Evolutionary conservation across 1,140 invertebrate species (phyloP).

Genomic region (Nilaparvata lugens): DNA sequence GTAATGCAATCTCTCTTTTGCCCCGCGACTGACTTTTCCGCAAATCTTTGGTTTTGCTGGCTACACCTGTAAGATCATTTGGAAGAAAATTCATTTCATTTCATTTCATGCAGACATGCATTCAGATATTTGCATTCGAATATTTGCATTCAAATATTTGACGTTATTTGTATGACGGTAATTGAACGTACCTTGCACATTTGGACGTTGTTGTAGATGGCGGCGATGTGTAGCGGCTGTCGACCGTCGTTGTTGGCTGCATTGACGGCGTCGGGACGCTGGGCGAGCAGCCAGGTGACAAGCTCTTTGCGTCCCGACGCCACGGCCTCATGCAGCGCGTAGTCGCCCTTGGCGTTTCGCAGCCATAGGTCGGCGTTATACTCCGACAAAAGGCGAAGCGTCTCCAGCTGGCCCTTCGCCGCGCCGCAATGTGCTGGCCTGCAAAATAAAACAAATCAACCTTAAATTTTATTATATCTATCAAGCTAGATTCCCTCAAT

Average conservation of each 20-base stretch:
- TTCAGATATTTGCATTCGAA: no score
- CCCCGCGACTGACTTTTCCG: no score
- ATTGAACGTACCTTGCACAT: constrained; percentile 61
- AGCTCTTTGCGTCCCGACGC: constrained; percentile 80
- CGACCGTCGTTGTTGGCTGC: constrained; percentile 86
- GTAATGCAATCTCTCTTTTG: no score
- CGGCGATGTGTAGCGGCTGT: constrained; percentile 87
- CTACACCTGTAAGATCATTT: no score
- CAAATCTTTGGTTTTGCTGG: no score
- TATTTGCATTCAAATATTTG: no score
- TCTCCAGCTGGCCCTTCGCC: constrained; percentile 88
- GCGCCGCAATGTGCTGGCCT: constrained; percentile 80
- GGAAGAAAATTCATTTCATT: no score
- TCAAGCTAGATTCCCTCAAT: no score
- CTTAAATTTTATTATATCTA: no score
- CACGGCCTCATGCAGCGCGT: constrained; percentile 91
- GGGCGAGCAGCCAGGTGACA: constrained; percentile 74
- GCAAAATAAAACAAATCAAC: constrained; percentile 6
- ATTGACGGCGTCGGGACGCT: constrained; percentile 75
- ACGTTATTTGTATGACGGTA: no score
- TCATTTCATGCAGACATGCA: no score
- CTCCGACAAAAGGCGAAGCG: constrained; percentile 62
- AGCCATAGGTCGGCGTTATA: constrained; percentile 85
- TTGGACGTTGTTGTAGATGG: constrained; percentile 88
- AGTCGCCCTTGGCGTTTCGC: constrained; percentile 82